Evolutionary conservation across 2,888 invertebrate species (phyloP), one percentile per base, ranked within the genome.

Genomic region (Caenorhabditis afra): DNA sequence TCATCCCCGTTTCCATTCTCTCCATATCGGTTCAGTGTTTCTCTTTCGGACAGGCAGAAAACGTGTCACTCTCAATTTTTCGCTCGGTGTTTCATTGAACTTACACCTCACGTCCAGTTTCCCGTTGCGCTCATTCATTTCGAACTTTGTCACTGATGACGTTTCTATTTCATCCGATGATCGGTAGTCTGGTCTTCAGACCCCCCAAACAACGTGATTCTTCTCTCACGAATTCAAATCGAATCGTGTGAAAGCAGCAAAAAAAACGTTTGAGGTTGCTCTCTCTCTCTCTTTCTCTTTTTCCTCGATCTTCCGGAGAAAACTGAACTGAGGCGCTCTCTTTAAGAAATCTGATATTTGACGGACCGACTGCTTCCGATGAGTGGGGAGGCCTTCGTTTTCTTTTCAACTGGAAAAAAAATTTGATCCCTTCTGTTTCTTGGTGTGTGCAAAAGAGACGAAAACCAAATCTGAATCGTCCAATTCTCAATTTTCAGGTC

Each of bases 341-440:
- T 35, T 58, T 59, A 53, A 53, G 70, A 70, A 70, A 70, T 70
- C 53, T 70, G 70, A 70, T 70, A 70, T 68, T 59, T 52, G 20
- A 65, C 29, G 29, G 29, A 29, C 29, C 29, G 29, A 29, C 29
- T 29, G 29, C 29, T 29, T 29, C 29, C 29, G 29, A 29, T 29
- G 29, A 65, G 53, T 44, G 44, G 37, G 45, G 47, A 50, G 52
- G 59, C 44, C 18, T 59, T 2, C 41, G 41, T 41, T 23, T 23
- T 50, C 23, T 16, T 29, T 7, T 11, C 64, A 58, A 64, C 64
- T 62, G 59, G 65, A 70, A 71, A 78, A 66, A 71, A 50, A 73
- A 64, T 73, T 64, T 23, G 73, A 73, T 73, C 64, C 65, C 58
- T 73, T 62, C 44, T 14, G 37, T 20, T 52, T 22, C 39, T 37